Conservation (phyloP, 2,113 vertebrate genomes). For the Ciconia stormi region DNA sequence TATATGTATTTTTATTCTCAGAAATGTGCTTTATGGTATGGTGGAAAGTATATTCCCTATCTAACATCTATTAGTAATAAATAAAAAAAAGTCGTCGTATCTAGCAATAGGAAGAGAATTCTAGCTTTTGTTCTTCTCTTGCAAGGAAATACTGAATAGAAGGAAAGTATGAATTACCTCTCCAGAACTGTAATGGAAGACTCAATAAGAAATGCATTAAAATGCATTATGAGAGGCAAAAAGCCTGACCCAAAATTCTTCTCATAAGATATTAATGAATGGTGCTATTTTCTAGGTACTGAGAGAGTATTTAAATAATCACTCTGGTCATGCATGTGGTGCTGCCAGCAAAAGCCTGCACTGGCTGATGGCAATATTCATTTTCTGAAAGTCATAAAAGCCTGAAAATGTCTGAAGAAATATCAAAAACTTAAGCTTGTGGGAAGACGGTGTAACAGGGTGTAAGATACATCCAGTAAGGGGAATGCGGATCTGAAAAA, state of each 20-base stretch:
- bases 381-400: background rate
- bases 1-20: background rate
- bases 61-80: background rate
- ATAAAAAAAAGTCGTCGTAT: background rate
- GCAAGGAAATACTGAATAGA: background rate
- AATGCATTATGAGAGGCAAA: background rate
- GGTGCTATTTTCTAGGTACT: background rate
- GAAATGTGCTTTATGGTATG: background rate
- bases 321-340: background rate
- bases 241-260: slow-evolving; percentile 10
- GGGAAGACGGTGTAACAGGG: background rate
- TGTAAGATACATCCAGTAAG: fast-evolving
- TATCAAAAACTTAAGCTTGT: background rate
- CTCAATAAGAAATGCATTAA: background rate
- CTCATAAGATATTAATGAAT: slow-evolving; percentile 24
- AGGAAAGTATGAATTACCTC: background rate
- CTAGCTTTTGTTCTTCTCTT: background rate
- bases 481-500: background rate
- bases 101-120: background rate
- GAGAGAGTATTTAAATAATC: background rate
- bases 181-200: background rate
- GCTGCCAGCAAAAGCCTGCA: background rate
- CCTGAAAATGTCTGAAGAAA: background rate
- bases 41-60: background rate
- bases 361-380: background rate